Evolutionary conservation across 2,888 invertebrate species (phyloP).

Genomic region (Sinotaia quadrata): DNA sequence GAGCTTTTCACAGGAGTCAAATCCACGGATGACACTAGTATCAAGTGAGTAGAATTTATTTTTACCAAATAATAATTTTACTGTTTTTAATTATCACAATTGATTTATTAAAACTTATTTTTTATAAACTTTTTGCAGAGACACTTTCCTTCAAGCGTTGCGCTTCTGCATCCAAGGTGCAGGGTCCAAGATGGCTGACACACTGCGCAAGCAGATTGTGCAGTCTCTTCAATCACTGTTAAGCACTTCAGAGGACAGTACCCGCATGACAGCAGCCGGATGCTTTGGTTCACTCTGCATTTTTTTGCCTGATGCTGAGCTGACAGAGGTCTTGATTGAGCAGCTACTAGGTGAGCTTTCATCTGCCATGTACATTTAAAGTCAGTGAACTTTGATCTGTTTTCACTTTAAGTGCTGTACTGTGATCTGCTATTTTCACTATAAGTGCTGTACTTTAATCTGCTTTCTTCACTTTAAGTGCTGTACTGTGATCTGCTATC

Average conservation of each 20-base stretch:
- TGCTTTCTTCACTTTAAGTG: too few species aligned
- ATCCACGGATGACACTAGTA: conserved; percentile 83
- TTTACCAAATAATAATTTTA: neutral
- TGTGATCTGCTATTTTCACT: too few species aligned
- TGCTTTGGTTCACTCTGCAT: conserved; percentile 87
- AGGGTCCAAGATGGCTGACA: conserved; percentile 90
- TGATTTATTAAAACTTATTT: neutral
- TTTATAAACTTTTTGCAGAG: conserved; percentile 75
- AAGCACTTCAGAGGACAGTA: conserved; percentile 81
- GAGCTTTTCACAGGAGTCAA: conserved; percentile 91
- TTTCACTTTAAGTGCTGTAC: too few species aligned
- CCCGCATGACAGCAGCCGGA: conserved; percentile 87
- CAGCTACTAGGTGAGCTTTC: conserved; percentile 80
- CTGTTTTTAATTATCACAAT: neutral
- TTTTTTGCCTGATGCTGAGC: conserved; percentile 82
- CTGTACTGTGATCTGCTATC: too few species aligned
- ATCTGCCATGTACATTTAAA: too few species aligned
- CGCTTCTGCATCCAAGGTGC: conserved; percentile 87
- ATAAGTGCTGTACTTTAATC: too few species aligned
- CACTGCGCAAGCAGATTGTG: conserved; percentile 79
- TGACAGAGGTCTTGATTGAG: conserved; percentile 82
- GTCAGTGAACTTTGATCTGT: too few species aligned
- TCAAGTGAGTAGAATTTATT: conserved; percentile 74
- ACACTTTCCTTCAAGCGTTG: conserved; percentile 93
- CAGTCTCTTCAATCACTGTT: conserved; percentile 77